These are phyloP conservation scores for Platichthys flesus DNA, from an alignment of 2,113 vertebrate species.

Conservation along the genomic window DNA sequence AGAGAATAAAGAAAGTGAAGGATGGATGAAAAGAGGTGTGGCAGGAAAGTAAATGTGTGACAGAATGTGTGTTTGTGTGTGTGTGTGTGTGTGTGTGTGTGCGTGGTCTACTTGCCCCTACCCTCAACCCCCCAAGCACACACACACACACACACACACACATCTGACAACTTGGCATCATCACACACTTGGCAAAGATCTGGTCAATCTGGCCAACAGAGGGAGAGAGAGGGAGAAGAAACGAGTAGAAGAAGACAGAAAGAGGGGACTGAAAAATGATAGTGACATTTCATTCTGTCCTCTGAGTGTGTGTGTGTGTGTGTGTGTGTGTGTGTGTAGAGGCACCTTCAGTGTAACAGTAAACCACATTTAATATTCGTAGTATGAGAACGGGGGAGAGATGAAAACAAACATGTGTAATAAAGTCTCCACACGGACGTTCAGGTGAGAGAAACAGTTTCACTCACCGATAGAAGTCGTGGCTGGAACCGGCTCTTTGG, in stretches of 20 bases:
- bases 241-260: constrained; percentile 13
- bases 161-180: neutral
- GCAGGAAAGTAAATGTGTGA: constrained; percentile 17
- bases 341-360: too few relatives aligned
- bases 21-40: too few relatives aligned
- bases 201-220: constrained; percentile 55
- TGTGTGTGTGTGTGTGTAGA: neutral
- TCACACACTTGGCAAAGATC: constrained; percentile 47
- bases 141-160: constrained; percentile 3
- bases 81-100: neutral
- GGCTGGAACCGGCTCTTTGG: constrained; percentile 87
- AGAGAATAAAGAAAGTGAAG: too few relatives aligned
- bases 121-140: neutral
- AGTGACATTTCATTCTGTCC: constrained; percentile 54
- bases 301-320: constrained; percentile 3
- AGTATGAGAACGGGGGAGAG: too few relatives aligned
- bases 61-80: neutral
- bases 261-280: constrained; percentile 28
- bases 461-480: constrained; percentile 86
- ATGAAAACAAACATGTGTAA: too few relatives aligned
- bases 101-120: too few relatives aligned
- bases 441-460: neutral
- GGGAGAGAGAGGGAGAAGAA: too few relatives aligned
- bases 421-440: too few relatives aligned
- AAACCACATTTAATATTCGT: too few relatives aligned